Conservation (phyloP, 1,140 invertebrate genomes). For the Ceratoteleas bidentatus region DNA sequence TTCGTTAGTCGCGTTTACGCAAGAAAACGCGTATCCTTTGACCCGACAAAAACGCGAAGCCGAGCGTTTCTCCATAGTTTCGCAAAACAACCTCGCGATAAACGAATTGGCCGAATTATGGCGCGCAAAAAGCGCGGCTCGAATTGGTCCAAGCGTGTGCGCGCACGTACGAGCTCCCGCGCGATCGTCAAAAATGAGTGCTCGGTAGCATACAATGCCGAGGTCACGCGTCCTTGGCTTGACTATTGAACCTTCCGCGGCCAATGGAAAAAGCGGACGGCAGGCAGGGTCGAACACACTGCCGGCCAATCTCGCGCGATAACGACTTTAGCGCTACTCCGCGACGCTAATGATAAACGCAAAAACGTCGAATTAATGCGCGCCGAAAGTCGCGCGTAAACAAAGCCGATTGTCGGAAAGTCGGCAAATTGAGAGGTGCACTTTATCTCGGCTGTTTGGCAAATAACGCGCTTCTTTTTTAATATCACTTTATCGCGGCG, state of each 20-base stretch:
- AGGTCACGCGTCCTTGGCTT: conserved; percentile 71
- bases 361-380: conserved; percentile 59
- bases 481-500: conserved; percentile 52
- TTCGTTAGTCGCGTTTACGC: no score
- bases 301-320: conserved; percentile 67
- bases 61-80: no score
- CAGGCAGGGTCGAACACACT: conserved; percentile 66
- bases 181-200: conserved; percentile 56
- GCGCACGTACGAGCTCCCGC: no score
- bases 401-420: conserved; percentile 59
- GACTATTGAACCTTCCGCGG: conserved; percentile 75
- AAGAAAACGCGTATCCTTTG: no score
- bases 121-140: no score
- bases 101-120: no score
- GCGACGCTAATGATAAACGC: conserved; percentile 61
- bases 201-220: conserved; percentile 67
- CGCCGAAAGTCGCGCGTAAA: conserved; percentile 54
- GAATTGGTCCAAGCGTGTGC: no score
- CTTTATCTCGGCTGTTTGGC: conserved; percentile 61
- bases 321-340: conserved; percentile 69
- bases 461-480: conserved; percentile 51
- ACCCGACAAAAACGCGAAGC: no score
- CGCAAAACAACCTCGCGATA: no score
- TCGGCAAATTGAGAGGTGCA: conserved; percentile 60
- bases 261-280: conserved; percentile 64